Evolutionary conservation across 2,888 invertebrate species (phyloP), one percentile per base, ranked within the genome.

Genomic region (Caenorhabditis parvicauda): DNA sequence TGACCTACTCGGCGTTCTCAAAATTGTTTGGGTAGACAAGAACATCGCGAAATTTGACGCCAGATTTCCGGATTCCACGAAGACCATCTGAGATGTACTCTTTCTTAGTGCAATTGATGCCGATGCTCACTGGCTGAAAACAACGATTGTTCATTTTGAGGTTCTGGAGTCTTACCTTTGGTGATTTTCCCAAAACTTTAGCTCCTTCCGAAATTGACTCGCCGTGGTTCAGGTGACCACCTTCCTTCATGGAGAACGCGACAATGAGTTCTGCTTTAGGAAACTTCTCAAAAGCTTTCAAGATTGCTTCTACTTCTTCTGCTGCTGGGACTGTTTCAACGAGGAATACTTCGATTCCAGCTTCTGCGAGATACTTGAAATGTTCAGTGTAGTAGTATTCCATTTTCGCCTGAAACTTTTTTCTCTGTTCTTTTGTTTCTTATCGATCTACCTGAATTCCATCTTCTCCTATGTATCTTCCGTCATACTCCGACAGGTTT

Each of bases 21-120:
- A 62, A 62, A 3, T 32, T 46, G 17, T 62, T 62, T 9, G 62
- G 58, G 19, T 54, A 62, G 5, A 62, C 58, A 24, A 62, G 54
- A 14, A 62, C 27, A 7, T 58, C 29, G 0, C 27, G 12, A 35
- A 62, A 62, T 1, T 39, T 6, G 35, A 9, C 9, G n/a, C 9
- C n/a, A 19, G 9, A 48, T 0, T 47, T 27, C 14, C 41, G 3
- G 9, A 62, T 17, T 22, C n/a, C 27, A 14, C 17, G 3, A 6
- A 62, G 37, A 5, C n/a, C 62, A 1, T 47, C 35, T 3, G 47
- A 9, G 14, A 62, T 47, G 25, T 62, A 54, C 28, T 38, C 14
- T 1, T 53, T 45, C 22, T 62, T 58, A 1, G 62, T 62, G 35
- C 62, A 62, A 25, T 62, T 62, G 9, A 58, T 52, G 6, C 62